Conservation (phyloP, 2,888 invertebrate genomes). For the Neoitamus cyanurus region DNA sequence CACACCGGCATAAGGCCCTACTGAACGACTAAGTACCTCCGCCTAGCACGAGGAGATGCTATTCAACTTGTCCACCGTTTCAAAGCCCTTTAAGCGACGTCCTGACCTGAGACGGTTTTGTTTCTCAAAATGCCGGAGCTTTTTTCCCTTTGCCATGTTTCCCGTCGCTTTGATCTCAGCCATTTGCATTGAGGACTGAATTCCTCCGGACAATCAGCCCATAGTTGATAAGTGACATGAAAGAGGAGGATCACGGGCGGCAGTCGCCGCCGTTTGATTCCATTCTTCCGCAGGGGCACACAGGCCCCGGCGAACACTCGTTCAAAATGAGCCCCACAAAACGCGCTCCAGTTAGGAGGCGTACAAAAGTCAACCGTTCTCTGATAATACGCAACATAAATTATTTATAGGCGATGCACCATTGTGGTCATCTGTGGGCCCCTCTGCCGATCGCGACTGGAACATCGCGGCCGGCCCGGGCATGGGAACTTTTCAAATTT, state of each 20-base stretch:
- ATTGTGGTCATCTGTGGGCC: neutral
- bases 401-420: neutral
- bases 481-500: neutral
- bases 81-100: neutral
- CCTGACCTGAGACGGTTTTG: neutral
- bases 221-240: constrained; percentile 32
- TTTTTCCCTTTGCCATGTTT: constrained; percentile 7
- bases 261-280: neutral
- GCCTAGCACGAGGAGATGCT: neutral
- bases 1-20: neutral
- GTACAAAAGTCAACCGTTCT: neutral
- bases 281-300: neutral
- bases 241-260: constrained; percentile 16
- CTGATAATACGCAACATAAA: constrained; percentile 5
- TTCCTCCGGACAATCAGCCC: constrained; percentile 12
- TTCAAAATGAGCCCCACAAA: neutral
- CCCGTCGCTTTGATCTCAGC: constrained; percentile 13
- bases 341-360: neutral
- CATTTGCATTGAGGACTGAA: constrained; percentile 22
- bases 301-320: neutral
- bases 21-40: neutral
- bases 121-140: neutral
- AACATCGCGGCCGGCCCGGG: neutral
- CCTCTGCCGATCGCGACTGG: neutral
- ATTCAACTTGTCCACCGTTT: constrained; percentile 22